Conservation (phyloP, 1,140 invertebrate genomes). For the Bombyx mori region DNA sequence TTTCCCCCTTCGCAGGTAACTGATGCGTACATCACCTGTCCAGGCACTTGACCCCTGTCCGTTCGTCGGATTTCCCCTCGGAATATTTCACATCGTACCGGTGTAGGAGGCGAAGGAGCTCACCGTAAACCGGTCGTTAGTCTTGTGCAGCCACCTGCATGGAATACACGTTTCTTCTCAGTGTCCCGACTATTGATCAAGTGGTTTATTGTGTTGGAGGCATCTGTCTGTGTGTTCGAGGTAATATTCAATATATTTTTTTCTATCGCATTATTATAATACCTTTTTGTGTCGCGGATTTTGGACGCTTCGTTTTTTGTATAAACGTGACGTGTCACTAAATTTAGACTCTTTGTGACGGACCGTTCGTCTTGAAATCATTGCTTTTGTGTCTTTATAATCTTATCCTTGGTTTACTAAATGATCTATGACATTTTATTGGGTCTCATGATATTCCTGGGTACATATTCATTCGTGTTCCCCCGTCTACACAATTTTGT, state of each 20-base stretch:
- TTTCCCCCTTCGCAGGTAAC: slow-evolving; percentile 34
- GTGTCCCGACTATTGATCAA: slow-evolving; percentile 23
- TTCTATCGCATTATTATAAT: slow-evolving; percentile 8
- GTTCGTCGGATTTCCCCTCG: slow-evolving; percentile 30
- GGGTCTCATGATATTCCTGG: no score
- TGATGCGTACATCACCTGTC: slow-evolving; percentile 23
- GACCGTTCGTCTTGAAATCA: no score
- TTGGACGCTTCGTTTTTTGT: neutral
- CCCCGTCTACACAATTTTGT: no score
- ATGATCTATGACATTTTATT: no score
- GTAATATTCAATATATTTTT: slow-evolving; percentile 14
- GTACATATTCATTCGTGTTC: no score
- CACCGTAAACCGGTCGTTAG: slow-evolving; percentile 22
- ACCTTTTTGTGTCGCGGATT: slow-evolving; percentile 10
- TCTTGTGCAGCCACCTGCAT: slow-evolving; percentile 41
- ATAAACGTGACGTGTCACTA: slow-evolving; percentile 1
- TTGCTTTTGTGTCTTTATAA: no score
- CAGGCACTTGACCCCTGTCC: slow-evolving; percentile 17
- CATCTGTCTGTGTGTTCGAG: slow-evolving; percentile 13
- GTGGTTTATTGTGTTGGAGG: slow-evolving; percentile 21
- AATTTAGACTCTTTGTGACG: slow-evolving; percentile 4
- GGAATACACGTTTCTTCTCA: slow-evolving; percentile 20
- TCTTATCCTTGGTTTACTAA: no score
- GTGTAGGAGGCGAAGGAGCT: slow-evolving; percentile 23
- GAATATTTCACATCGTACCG: slow-evolving; percentile 15